Base-by-base conservation (phyloP, 1,140 invertebrate genomes). In the Lysiphlebus fabarum region DNA sequence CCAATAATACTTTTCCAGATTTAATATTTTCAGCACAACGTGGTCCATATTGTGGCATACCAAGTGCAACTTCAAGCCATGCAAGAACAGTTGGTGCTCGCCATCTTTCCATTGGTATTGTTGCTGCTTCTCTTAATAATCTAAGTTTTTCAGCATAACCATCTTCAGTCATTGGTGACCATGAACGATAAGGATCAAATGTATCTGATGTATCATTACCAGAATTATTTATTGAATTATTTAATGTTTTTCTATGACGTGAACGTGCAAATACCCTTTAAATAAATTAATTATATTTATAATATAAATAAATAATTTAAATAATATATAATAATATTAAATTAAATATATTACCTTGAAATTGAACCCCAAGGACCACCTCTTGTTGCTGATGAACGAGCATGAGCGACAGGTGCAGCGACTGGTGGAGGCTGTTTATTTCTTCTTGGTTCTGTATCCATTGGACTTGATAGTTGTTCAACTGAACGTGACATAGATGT, bases 11-110 rank as follows among this genome's bases (percentile, higher is more conserved):
- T 85, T 95, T 96, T 66, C 94, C 94, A 74, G 93, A 95, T 74
- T 96, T 95, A 48, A 97, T 87, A 75, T 96, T 96, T 71, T 95
- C 91, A 14, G 91, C 90, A 74, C 93, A 95, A 56, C 88, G 82
- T 9, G 88, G 86, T 2, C 92, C 92, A 68, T 96, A 96, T 67
- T 95, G 92, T 0, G 93, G 91, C 93, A 97, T 95, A 14, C 92
- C 93, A 5, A 97, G 83, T 0, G 91, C 91, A 14, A 96, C 87
- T 78, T 96, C 93, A 41, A 96, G 78, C 94, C 94, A 97, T 1
- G 94, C 92, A 10, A 95, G 84, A 42, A 97, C 93, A 45, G 93
- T 94, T 0, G 90, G 89, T 14, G 93, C 93, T 62, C 92, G 85
- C 94, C 94, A 97, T 68, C 90, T 82, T 63, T 93, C 90, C 82